phyloP scores from a whole-genome alignment of 2,888 invertebrate genomes.

The Zonitis immaculata region DNA sequence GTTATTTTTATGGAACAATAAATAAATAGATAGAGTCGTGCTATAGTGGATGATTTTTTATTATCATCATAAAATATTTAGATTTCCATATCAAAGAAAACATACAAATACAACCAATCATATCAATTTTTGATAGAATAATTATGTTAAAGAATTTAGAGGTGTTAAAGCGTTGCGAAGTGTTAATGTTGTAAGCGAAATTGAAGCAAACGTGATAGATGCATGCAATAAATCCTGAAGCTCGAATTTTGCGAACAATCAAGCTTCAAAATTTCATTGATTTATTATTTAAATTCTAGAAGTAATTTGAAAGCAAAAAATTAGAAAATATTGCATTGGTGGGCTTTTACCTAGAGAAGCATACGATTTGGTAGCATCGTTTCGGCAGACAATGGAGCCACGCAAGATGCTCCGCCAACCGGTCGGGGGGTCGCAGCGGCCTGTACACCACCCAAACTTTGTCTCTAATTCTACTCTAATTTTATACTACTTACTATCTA shows the following conservation, averaged over 20 bases:
- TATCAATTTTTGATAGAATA: not conserved
- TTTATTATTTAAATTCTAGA: not conserved
- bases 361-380: slow-evolving; percentile 35
- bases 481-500: no score
- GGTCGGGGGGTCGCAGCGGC: slow-evolving; percentile 55
- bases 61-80: not conserved
- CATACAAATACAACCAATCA: not conserved
- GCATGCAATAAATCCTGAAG: no score
- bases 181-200: not conserved
- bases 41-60: not conserved
- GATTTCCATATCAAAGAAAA: not conserved
- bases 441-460: no score
- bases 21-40: not conserved
- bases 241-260: no score
- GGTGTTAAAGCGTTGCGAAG: not conserved
- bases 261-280: not conserved
- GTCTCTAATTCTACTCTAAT: no score
- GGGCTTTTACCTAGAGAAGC: slow-evolving; percentile 44
- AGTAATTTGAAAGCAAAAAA: not conserved
- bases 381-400: slow-evolving; percentile 38
- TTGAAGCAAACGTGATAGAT: not conserved
- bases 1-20: no score
- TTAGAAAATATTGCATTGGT: slow-evolving; percentile 1
- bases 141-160: not conserved
- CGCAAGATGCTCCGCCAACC: slow-evolving; percentile 51